Conservation (phyloP, 2,888 invertebrate species). For the Ectropis crepuscularia region DNA sequence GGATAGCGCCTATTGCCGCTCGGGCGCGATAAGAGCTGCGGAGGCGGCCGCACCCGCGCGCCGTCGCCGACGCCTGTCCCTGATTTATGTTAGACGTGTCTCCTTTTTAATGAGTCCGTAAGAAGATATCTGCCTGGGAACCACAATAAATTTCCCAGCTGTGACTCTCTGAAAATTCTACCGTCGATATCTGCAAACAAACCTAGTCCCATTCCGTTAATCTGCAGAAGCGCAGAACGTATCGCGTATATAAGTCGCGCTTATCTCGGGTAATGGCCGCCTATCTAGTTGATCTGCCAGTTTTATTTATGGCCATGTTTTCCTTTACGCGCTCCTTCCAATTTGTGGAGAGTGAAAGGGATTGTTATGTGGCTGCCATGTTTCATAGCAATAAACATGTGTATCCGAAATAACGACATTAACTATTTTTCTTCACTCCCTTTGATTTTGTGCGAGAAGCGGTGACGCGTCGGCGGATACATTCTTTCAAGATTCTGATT, state of each 20-base stretch:
- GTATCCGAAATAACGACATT: slow-evolving; percentile 82
- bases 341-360: slow-evolving; percentile 85
- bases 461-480: slow-evolving; percentile 6
- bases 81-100: slow-evolving; percentile 84
- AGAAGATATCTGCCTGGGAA: slow-evolving; percentile 81
- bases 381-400: slow-evolving; percentile 84
- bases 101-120: slow-evolving; percentile 85
- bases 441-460: slow-evolving; percentile 43
- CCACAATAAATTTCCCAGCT: slow-evolving; percentile 79
- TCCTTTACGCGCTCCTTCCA: slow-evolving; percentile 83
- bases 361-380: slow-evolving; percentile 83
- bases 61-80: slow-evolving; percentile 62
- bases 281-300: slow-evolving; percentile 83
- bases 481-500: not conserved
- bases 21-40: slow-evolving; percentile 72
- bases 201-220: slow-evolving; percentile 73
- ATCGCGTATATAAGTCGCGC: slow-evolving; percentile 80
- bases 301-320: slow-evolving; percentile 84
- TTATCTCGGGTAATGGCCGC: slow-evolving; percentile 83
- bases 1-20: slow-evolving; percentile 84
- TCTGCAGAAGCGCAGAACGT: slow-evolving; percentile 76
- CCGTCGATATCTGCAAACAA: slow-evolving; percentile 82
- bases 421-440: slow-evolving; percentile 67
- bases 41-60: slow-evolving; percentile 55
- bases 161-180: slow-evolving; percentile 79